Percentiles rank a stretch among this genome's conserved stretches.
Conservation (phyloP, 2,113 vertebrate genomes). For the Theristicus caerulescens region DNA sequence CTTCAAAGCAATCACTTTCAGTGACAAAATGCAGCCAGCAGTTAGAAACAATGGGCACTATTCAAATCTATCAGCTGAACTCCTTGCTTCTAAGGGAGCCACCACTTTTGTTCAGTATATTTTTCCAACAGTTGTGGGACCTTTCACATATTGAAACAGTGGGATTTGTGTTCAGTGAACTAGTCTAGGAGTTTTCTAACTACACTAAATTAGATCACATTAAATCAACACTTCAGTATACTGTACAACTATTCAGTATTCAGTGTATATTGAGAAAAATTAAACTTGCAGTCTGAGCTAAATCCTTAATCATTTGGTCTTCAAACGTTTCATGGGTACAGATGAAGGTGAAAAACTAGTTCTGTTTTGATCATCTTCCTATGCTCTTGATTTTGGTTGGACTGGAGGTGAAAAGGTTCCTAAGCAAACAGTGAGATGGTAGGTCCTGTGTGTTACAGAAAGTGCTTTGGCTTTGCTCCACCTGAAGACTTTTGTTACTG, state of each 20-base stretch:
- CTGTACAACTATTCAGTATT: not conserved
- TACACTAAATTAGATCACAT: not conserved
- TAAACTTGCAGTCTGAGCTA: not conserved
- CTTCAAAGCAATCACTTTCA: not conserved
- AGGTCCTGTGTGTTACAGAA: not conserved
- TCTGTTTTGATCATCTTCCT: not conserved
- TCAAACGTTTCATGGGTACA: not conserved
- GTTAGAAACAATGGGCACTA: not conserved
- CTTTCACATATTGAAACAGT: not conserved
- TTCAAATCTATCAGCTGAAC: not conserved
- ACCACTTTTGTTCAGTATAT: not conserved
- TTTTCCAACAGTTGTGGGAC: not conserved
- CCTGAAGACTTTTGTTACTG: not conserved
- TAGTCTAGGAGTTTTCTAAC: not conserved
- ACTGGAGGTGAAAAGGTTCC: not conserved
- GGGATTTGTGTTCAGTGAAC: not conserved
- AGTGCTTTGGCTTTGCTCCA: not conserved
- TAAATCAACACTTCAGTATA: not conserved
- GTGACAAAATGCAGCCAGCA: not conserved
- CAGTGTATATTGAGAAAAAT: not conserved
- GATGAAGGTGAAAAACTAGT: not conserved
- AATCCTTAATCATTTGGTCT: not conserved
- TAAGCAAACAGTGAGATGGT: not conserved
- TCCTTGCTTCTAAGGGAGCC: not conserved
- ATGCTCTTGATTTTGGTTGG: not conserved